Base-by-base conservation (phyloP, 2,113 vertebrate genomes). In the Ceyx melanurus region DNA sequence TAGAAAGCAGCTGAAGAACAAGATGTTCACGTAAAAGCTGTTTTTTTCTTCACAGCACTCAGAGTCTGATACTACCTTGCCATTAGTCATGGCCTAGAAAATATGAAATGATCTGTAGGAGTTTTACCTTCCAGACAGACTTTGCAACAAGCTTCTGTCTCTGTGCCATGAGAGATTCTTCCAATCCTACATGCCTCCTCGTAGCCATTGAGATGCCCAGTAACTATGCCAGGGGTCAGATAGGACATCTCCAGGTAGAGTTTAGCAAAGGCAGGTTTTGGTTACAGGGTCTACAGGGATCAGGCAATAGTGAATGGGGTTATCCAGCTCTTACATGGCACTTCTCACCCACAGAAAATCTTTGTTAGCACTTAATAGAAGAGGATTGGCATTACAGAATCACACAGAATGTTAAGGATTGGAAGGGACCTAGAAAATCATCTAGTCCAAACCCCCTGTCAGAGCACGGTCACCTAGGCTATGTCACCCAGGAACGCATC, bases 11-110 rank as follows among this genome's bases (percentile, higher is more conserved):
- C 43, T 61, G 56, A 91, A 72, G 87, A 90, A 75, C 82, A 74
- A 83, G 56, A 88, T 93, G 94, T 88, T 89, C 88, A n/a, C 5
- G 1, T 90, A 89, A 92, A 92, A 97, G 66, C 88, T 89, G 65
- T 83, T 93, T 53, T 58, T 92, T 94, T 93, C 66, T 92, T 76
- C 57, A 5, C 53, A 31, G 54, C 58, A 48, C 6, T 6, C n/a
- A 43, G 8, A 72, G 77, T 48, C 75, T n/a, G 56, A 53, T 79
- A 53, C 48, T 82, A 83, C 76, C 77, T 82, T 96, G 85, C 51
- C 25, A 35, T 56, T 75, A 89, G 70, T 73, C n/a, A 48, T 45
- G 45, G 78, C 75, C 43, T 62, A 77, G 84, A 93, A 93, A 86
- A 87, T 28, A 62, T 5, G 16, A 72, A 90, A 58, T 28, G 62